Conservation (phyloP, 1,140 invertebrate genomes). For the Ylistrum balloti region DNA sequence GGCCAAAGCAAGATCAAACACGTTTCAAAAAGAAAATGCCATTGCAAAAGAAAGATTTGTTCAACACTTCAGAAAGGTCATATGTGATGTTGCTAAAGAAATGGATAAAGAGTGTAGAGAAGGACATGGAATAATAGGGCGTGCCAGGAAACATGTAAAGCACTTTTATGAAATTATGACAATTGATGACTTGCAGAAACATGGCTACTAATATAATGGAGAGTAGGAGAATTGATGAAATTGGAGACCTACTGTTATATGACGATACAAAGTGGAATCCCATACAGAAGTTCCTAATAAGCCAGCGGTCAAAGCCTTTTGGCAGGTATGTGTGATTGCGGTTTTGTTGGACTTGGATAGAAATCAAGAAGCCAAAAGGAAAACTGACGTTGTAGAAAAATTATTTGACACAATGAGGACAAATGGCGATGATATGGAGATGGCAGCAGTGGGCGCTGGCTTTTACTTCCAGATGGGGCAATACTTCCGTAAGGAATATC, state of each 20-base stretch:
- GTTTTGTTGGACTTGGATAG: background rate
- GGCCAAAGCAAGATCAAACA: background rate
- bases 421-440: background rate
- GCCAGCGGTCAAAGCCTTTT: background rate
- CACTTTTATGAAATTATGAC: background rate
- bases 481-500: background rate
- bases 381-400: background rate
- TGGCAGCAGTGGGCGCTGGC: background rate
- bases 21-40: background rate
- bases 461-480: background rate
- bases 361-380: constrained; percentile 8
- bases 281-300: background rate
- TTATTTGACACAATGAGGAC: background rate
- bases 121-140: background rate
- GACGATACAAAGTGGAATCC: background rate
- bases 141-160: background rate
- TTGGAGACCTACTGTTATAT: background rate
- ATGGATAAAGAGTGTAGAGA: background rate
- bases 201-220: background rate
- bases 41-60: background rate
- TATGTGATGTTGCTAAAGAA: background rate
- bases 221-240: background rate
- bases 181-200: background rate
- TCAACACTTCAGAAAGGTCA: background rate
- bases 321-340: background rate